Evolutionary conservation across 2,113 vertebrate species (phyloP).

Genomic region (Oplegnathus fasciatus): DNA sequence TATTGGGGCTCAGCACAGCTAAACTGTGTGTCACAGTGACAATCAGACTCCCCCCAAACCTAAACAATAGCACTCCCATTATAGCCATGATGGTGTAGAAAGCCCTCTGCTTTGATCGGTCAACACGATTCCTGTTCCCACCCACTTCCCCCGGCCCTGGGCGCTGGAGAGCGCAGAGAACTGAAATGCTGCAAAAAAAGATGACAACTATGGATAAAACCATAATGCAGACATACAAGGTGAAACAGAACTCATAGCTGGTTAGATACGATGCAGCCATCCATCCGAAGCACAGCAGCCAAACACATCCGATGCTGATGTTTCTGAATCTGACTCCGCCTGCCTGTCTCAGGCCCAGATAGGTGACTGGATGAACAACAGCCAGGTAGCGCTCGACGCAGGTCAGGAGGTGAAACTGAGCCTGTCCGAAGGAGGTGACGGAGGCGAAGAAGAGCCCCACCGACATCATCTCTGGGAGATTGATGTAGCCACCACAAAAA

Average conservation of each 20-base stretch:
- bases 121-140: not conserved
- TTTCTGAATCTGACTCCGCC: slow-evolving; percentile 5
- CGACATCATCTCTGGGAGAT: fast-evolving
- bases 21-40: fast-evolving
- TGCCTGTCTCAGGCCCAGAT: slow-evolving; percentile 1
- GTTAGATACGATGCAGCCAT: not conserved
- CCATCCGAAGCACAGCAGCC: slow-evolving; percentile 12
- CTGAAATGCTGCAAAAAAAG: slow-evolving; percentile 30
- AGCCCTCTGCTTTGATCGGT: slow-evolving; percentile 45
- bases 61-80: slow-evolving; percentile 5
- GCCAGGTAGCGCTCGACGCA: slow-evolving; percentile 52
- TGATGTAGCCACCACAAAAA: fast-evolving
- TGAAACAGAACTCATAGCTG: no score
- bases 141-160: slow-evolving; percentile 39
- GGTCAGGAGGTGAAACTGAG: slow-evolving; percentile 26
- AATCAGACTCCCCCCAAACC: not conserved
- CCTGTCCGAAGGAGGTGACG: not conserved
- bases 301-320: slow-evolving; percentile 14
- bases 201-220: no score
- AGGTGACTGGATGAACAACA: slow-evolving; percentile 40
- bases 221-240: no score
- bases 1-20: fast-evolving
- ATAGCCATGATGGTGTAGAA: slow-evolving; percentile 36
- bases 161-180: slow-evolving; percentile 30
- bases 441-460: fast-evolving